A percentile compares a stretch with the other conserved stretches of the same genome.
Evolutionary conservation across 2,113 vertebrate species (phyloP).

Genomic region (Strix aluco): DNA sequence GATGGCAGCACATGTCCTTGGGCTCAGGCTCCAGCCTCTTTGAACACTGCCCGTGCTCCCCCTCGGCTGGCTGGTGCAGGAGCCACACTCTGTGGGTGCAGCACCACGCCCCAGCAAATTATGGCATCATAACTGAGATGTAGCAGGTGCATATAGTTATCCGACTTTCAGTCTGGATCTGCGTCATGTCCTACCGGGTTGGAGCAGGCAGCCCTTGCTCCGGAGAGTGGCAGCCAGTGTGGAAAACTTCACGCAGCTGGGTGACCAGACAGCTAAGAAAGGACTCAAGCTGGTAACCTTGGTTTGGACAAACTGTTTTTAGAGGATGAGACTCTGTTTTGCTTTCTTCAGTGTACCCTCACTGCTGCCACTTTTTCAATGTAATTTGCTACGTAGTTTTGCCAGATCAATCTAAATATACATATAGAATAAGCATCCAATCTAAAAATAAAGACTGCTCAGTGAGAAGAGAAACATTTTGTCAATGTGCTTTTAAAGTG

Average conservation of each 20-base stretch:
- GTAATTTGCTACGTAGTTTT: background rate
- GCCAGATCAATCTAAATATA: background rate
- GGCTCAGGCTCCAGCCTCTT: background rate
- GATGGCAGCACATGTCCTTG: background rate
- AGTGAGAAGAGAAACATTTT: conserved; percentile 12
- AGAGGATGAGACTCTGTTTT: background rate
- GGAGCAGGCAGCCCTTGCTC: background rate
- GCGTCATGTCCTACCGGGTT: background rate
- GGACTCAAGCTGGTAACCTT: background rate
- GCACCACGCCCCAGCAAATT: background rate
- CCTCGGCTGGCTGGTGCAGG: background rate
- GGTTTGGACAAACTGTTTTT: background rate
- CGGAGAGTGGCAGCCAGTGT: accelerated
- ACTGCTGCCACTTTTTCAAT: background rate
- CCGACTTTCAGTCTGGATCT: background rate
- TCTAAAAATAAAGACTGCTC: conserved; percentile 34
- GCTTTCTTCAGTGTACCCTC: background rate
- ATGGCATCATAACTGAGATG: background rate
- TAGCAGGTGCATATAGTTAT: accelerated
- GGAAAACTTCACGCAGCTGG: background rate
- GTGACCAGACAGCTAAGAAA: background rate
- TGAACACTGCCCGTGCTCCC: accelerated
- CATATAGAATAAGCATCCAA: background rate
- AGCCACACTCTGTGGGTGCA: background rate
- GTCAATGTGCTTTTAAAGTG: conserved; percentile 19